Conservation (phyloP, 2,797 vertebrate genomes). For the Alcedo atthis region DNA sequence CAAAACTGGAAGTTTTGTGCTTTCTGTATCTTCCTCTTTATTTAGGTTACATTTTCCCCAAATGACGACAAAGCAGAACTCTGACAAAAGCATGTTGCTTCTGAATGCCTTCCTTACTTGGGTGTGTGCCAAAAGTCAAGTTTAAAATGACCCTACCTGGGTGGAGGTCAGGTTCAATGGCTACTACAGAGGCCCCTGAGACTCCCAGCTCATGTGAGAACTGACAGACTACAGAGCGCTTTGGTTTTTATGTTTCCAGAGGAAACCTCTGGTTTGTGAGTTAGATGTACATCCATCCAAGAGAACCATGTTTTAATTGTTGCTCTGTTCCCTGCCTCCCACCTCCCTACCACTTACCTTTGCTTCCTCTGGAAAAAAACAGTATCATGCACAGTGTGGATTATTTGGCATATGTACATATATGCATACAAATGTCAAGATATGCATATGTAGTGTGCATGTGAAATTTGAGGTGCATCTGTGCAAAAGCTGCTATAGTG, state of each 20-base stretch:
- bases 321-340: background rate
- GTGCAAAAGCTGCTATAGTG: background rate
- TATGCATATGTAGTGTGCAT: background rate
- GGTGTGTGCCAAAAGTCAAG: conserved; percentile 10
- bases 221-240: conserved; percentile 42
- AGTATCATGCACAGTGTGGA: background rate
- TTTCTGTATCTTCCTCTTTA: background rate
- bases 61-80: background rate
- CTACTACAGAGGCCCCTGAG: conserved; percentile 20
- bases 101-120: background rate
- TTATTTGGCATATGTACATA: background rate
- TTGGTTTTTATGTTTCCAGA: background rate
- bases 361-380: background rate
- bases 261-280: conserved; percentile 17
- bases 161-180: conserved; percentile 51
- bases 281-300: background rate
- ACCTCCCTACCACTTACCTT: background rate
- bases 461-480: background rate
- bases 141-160: conserved; percentile 39
- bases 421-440: background rate
- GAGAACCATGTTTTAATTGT: background rate
- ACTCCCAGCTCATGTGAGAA: conserved; percentile 44
- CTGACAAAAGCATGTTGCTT: background rate
- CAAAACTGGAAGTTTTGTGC: background rate
- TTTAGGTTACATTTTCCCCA: background rate